A percentile compares a stretch with the other conserved stretches of the same genome.
Evolutionary conservation across 2,888 invertebrate species (phyloP).

Genomic region (Cabera pusaria): DNA sequence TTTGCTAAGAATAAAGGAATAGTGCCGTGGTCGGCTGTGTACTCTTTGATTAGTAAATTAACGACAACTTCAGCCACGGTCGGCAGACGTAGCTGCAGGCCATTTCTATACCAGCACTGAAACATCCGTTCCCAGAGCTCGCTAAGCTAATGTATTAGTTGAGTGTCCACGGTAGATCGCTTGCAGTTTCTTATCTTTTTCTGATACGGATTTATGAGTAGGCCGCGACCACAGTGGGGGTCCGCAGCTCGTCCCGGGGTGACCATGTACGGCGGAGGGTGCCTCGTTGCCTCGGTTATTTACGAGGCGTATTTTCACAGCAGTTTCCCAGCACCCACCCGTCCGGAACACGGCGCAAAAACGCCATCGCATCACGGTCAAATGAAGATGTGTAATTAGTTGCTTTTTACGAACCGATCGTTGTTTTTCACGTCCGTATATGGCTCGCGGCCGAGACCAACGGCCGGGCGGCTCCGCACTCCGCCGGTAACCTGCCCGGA

Average conservation of each 20-base stretch:
- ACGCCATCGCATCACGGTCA: conserved; percentile 72
- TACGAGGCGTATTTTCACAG: conserved; percentile 47
- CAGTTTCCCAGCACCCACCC: conserved; percentile 63
- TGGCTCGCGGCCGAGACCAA: conserved; percentile 56
- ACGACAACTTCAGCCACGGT: too few relatives aligned
- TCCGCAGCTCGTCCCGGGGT: conserved; percentile 33
- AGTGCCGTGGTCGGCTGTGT: too few relatives aligned
- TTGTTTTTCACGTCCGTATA: conserved; percentile 62
- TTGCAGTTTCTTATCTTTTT: conserved; percentile 20
- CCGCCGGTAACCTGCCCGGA: too few relatives aligned
- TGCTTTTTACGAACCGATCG: conserved; percentile 63
- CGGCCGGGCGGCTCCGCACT: too few relatives aligned
- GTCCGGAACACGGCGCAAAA: conserved; percentile 63
- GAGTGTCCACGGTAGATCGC: conserved; percentile 10
- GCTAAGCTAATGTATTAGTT: conserved; percentile 9
- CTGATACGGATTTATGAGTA: conserved; percentile 17
- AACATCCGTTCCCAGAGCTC: conserved; percentile 4
- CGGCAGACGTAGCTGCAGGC: conserved; percentile 6
- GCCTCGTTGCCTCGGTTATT: conserved; percentile 37
- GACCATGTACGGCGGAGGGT: conserved; percentile 41
- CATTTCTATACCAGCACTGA: conserved; percentile 1
- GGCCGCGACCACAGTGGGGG: conserved; percentile 28
- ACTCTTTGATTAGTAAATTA: too few relatives aligned
- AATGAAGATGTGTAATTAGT: conserved; percentile 80
- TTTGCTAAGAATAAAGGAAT: too few relatives aligned